Base-by-base conservation (phyloP, 2,888 invertebrate genomes). In the Sisyra terminalis region DNA sequence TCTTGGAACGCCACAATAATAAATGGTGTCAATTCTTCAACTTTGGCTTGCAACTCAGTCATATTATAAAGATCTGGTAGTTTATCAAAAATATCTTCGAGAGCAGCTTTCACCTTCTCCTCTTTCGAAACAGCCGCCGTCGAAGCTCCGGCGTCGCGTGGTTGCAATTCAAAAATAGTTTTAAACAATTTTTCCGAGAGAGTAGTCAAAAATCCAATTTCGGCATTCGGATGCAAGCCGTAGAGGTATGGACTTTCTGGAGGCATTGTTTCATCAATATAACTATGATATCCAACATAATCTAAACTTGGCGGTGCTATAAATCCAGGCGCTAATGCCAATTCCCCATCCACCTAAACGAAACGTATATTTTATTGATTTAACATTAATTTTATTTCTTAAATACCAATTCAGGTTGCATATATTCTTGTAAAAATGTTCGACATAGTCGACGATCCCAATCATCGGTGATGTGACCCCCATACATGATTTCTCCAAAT, bases 401-500 rank as follows among this genome's bases (percentile, higher is more conserved):
- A 32, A 32, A 32, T 35, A 80, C 75, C 58, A 93, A 68, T 55
- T 89, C 87, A 0, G 85, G 73, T 54, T 84, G 80, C 76, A 94
- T 81, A 58, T 84, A 92, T 56, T 88, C 90, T 50, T 84, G 71
- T 37, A 94, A 66, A 62, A 86, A 89, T 1, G 82, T 85, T 41
- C 80, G 71, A 55, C 93, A 94, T 3, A 94, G 70, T 31, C 86
- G 68, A 38, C 93, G 67, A 60, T 94, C 93, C 89, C 92, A 93
- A 60, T 94, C 93, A 56, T 94, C 93, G 0, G 93, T 93, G 52
- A 94, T 93, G 57, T 94, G 94, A 0, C 94, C 94, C 1, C 93
- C 93, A 56, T 94, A 94, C 93, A 94, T 93, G 51, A 94, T 94
- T 65, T 94, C 93, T 0, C 93, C 94, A 57, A 94, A 93, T 14